Base-by-base conservation (phyloP, 2,888 invertebrate species). In the Erebia palarica region DNA sequence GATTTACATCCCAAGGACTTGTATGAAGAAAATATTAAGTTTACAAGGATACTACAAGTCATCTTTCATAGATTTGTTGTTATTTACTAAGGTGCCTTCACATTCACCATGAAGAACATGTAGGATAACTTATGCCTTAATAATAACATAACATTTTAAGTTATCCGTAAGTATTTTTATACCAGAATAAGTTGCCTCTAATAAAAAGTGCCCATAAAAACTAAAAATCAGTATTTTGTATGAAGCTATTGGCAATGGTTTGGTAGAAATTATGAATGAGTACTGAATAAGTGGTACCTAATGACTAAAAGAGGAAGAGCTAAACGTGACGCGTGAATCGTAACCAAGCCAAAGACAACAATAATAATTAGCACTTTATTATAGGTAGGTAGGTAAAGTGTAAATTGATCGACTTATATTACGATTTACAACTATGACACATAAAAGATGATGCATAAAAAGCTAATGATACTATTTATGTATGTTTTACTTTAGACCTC, bases 1-100 rank as follows among this genome's bases (percentile, higher is more conserved):
- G 49, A 64, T 51, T 44, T 51, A 36, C 49, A 64, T 64, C 51
- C 21, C 49, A 64, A 51, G 64, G 51, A 51, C 11, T 49, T 51
- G 4, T 51, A 14, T 51, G n/a, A 64, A n/a, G n/a, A 51, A 64
- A 27, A 36, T 47, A 63, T 63, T 47, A 47, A 63, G n/a, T 44
- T 51, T 51, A 51, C 64, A 51, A 64, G 51, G 27, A 64, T 51
- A 9, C 27, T 64, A 16, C 14, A 27, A 51, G 51, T 36, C 51
- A 49, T 49, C 18, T 27, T 27, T 27, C 4, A 21, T 21, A 21
- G 21, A 1, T 21, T 21, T 49, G 49, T 14, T 14, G 47, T 10
- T 61, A 55, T 55, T 27, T 27, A 27, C 4, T 27, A 27, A 27
- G 27, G 27, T 27, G 27, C 27, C 3, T 27, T 27, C 27, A 27